A percentile compares a stretch with the other conserved stretches of the same genome.
Conservation (phyloP, 2,113 vertebrate genomes). For the Gobius niger region DNA sequence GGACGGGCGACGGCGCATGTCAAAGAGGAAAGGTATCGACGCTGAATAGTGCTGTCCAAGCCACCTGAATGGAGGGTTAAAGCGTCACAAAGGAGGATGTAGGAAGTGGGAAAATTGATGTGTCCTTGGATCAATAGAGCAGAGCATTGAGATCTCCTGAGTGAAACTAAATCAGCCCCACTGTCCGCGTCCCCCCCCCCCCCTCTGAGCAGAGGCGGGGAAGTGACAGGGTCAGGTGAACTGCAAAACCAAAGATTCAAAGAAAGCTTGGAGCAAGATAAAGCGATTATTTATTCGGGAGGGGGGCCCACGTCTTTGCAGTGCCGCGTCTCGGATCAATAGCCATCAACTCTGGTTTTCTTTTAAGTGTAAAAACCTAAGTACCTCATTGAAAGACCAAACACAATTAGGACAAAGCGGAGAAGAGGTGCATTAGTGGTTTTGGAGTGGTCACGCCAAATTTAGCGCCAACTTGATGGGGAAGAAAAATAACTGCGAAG, state of each 20-base stretch:
- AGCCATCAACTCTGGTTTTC: conserved; percentile 52
- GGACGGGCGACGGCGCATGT: background rate
- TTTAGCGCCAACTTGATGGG: conserved; percentile 38
- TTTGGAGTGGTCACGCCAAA: conserved; percentile 48
- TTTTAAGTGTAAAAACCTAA: conserved; percentile 47
- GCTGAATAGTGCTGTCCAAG: conserved; percentile 25
- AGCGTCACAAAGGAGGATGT: conserved; percentile 55
- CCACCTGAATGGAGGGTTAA: conserved; percentile 31
- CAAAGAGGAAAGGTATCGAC: conserved; percentile 6
- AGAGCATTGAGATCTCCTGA: conserved; percentile 52
- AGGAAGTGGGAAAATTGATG: conserved; percentile 73
- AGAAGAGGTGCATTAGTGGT: conserved; percentile 54
- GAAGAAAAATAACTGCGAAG: background rate
- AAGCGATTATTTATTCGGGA: background rate
- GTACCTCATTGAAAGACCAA: conserved; percentile 47
- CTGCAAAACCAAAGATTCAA: background rate
- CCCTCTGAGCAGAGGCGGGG: conserved; percentile 19
- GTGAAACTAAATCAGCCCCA: conserved; percentile 62
- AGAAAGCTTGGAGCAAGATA: background rate
- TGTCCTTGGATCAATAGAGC: conserved; percentile 63
- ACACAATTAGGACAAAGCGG: conserved; percentile 34
- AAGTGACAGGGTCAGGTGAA: conserved; percentile 13
- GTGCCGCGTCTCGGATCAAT: conserved; percentile 50
- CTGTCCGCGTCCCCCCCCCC: conserved; percentile 12
- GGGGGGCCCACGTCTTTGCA: conserved; percentile 12